These are phyloP conservation scores for Lepisosteus oculatus DNA, from an alignment of 2,113 vertebrate species.

Conservation along the genomic window DNA sequence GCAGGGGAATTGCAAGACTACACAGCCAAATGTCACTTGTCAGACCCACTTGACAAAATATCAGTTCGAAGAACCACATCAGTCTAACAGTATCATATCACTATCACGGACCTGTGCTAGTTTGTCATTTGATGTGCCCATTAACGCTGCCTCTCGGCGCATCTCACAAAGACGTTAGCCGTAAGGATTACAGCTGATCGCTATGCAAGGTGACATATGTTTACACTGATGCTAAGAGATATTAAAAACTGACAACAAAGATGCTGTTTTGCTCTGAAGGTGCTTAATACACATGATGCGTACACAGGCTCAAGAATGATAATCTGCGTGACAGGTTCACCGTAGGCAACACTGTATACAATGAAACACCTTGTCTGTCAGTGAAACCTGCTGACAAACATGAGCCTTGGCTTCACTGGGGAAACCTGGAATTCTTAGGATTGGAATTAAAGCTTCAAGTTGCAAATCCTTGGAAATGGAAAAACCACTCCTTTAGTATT, in stretches of 20 bases:
- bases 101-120: too few relatives aligned
- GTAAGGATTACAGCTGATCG: neutral
- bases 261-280: neutral
- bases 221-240: slow-evolving; percentile 1
- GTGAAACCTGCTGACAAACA: too few relatives aligned
- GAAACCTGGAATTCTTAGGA: too few relatives aligned
- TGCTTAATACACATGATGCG: neutral
- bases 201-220: neutral
- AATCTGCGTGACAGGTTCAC: neutral
- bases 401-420: too few relatives aligned
- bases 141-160: neutral
- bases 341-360: neutral
- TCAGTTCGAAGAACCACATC: neutral
- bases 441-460: too few relatives aligned
- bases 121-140: neutral
- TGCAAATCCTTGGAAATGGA: too few relatives aligned
- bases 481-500: too few relatives aligned
- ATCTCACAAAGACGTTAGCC: neutral
- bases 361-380: neutral
- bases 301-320: neutral
- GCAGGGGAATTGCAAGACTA: too few relatives aligned
- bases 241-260: neutral
- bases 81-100: too few relatives aligned
- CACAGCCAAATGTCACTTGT: too few relatives aligned
- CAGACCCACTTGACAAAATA: neutral